phyloP scores from a whole-genome alignment of 37 sponge, comb jelly and placozoan genomes.

The Aplysina aerophoba region DNA sequence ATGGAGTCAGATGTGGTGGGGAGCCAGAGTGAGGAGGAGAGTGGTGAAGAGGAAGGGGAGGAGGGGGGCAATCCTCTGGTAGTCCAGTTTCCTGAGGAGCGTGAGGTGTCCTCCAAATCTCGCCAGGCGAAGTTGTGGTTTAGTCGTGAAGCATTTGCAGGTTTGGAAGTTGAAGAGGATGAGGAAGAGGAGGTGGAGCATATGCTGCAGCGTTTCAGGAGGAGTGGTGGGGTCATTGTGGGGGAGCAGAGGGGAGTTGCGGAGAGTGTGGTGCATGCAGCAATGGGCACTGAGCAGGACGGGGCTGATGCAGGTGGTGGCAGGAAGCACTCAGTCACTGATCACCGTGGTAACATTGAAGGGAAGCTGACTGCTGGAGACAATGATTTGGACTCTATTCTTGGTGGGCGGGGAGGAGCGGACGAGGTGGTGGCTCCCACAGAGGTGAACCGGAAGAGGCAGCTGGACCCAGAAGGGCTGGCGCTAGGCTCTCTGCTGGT shows the following conservation, averaged over 20 bases:
- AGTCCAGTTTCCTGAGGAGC: conserved; percentile 56
- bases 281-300: neutral
- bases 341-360: conserved; percentile 33
- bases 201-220: conserved; percentile 45
- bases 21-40: neutral
- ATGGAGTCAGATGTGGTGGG: neutral
- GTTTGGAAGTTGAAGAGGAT: conserved; percentile 60
- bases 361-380: conserved; percentile 5
- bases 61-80: conserved; percentile 80
- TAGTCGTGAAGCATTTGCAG: conserved; percentile 55
- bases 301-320: neutral
- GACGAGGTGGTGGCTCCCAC: conserved; percentile 50
- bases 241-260: neutral
- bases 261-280: neutral
- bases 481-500: conserved; percentile 85
- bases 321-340: neutral
- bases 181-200: conserved; percentile 65
- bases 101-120: conserved; percentile 36
- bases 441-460: conserved; percentile 34
- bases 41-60: conserved; percentile 27
- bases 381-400: neutral
- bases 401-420: conserved; percentile 11
- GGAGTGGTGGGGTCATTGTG: neutral
- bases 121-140: conserved; percentile 62
- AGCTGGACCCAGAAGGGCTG: conserved; percentile 83